These are phyloP conservation scores for Acanthopleura granulata DNA, from an alignment of 2,888 invertebrate species.

Conservation along the genomic window DNA sequence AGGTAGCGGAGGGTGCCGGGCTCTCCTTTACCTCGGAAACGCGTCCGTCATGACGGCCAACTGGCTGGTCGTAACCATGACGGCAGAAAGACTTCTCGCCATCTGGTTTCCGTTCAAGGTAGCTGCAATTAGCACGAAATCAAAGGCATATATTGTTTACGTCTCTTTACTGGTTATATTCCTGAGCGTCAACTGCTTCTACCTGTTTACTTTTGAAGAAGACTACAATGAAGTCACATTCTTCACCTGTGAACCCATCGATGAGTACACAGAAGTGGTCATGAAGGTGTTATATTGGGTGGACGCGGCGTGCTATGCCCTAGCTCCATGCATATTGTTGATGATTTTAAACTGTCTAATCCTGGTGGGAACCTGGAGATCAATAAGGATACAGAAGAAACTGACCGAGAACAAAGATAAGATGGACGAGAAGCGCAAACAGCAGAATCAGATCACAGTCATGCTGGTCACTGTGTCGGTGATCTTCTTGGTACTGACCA, in stretches of 20 bases:
- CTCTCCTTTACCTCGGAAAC: neutral
- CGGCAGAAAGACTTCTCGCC: neutral
- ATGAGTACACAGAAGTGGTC: slow-evolving; percentile 36
- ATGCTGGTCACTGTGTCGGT: slow-evolving; percentile 53
- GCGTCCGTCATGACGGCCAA: neutral
- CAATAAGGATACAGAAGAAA: slow-evolving; percentile 31
- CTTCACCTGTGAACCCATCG: slow-evolving; percentile 32
- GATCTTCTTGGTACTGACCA: slow-evolving; percentile 45
- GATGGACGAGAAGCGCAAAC: slow-evolving; percentile 39
- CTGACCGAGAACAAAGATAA: slow-evolving; percentile 36
- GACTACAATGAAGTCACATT: slow-evolving; percentile 8
- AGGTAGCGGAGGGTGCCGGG: neutral
- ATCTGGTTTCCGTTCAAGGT: slow-evolving; percentile 17
- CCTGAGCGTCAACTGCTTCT: neutral
- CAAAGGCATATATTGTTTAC: neutral
- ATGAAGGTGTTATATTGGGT: slow-evolving; percentile 50
- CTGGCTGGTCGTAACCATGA: slow-evolving; percentile 8
- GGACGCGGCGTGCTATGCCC: slow-evolving; percentile 48
- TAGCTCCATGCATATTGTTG: slow-evolving; percentile 48
- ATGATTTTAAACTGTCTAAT: slow-evolving; percentile 50
- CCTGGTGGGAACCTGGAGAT: slow-evolving; percentile 40
- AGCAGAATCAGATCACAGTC: slow-evolving; percentile 52
- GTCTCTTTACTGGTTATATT: neutral
- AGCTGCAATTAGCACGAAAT: neutral
- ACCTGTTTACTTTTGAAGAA: neutral